phyloP scores from a whole-genome alignment of 2,888 invertebrate species.

The Amiota mariae region DNA sequence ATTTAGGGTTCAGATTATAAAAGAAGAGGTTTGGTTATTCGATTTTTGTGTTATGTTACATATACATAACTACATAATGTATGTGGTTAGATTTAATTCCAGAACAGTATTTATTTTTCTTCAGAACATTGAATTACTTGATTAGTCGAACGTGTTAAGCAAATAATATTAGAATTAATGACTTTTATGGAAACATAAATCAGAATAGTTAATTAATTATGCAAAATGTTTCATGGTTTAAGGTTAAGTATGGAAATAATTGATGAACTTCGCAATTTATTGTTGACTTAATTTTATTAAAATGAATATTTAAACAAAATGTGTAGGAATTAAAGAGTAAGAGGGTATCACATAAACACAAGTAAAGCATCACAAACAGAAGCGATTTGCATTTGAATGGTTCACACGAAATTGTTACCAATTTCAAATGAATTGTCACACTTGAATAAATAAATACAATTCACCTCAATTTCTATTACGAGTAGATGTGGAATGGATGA shows the following conservation, averaged over 20 bases:
- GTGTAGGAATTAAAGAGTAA: neutral
- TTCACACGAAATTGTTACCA: constrained; percentile 9
- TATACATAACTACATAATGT: too few species aligned
- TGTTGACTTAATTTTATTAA: too few species aligned
- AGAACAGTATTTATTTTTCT: too few species aligned
- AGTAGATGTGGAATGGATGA: too few species aligned
- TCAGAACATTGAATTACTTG: too few species aligned
- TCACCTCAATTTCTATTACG: too few species aligned
- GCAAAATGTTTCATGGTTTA: neutral
- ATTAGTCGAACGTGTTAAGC: neutral
- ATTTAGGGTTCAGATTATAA: too few species aligned
- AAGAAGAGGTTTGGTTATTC: too few species aligned
- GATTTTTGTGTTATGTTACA: too few species aligned
- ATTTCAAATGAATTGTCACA: constrained; percentile 1
- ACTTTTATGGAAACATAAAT: neutral
- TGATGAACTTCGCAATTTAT: neutral
- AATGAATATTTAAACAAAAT: neutral
- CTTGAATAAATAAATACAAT: neutral
- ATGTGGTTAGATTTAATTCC: too few species aligned
- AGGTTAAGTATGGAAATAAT: neutral
- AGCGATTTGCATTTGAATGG: constrained; percentile 16
- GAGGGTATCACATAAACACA: neutral
- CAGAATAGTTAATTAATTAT: constrained; percentile 10
- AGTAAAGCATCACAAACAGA: neutral
- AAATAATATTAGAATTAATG: neutral